These are phyloP conservation scores for Drosophila sordidula DNA, from an alignment of 2,888 invertebrate genomes.

Conservation along the genomic window DNA sequence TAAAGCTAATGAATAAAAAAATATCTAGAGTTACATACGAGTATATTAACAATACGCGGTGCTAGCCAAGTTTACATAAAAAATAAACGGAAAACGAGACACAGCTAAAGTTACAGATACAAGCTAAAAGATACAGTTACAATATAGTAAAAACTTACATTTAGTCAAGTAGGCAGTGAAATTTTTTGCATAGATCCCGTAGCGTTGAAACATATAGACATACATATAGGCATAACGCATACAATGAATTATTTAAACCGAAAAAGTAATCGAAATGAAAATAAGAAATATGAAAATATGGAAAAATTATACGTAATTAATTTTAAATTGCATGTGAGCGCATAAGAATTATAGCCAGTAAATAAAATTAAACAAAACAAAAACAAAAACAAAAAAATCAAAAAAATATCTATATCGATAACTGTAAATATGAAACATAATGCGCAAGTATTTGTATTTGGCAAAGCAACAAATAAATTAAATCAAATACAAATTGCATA, in stretches of 20 bases:
- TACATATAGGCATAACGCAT: slow-evolving; percentile 3
- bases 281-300: slow-evolving; percentile 26
- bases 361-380: slow-evolving; percentile 4
- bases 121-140: slow-evolving; percentile 21
- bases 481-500: slow-evolving; percentile 57
- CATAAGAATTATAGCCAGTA: slow-evolving; percentile 17
- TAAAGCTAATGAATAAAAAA: slow-evolving; percentile 29
- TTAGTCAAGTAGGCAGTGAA: slow-evolving; percentile 58
- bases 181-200: slow-evolving; percentile 67
- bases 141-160: slow-evolving; percentile 21
- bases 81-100: slow-evolving; percentile 28
- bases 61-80: slow-evolving; percentile 63
- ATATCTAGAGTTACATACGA: slow-evolving; percentile 28
- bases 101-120: slow-evolving; percentile 23
- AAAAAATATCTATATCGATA: slow-evolving; percentile 27
- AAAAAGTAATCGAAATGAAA: slow-evolving; percentile 23
- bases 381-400: slow-evolving; percentile 6
- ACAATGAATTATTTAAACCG: slow-evolving; percentile 7
- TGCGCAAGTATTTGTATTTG: slow-evolving; percentile 36
- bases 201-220: slow-evolving; percentile 36
- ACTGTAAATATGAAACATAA: slow-evolving; percentile 49
- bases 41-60: slow-evolving; percentile 63
- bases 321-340: slow-evolving; percentile 54
- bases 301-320: slow-evolving; percentile 67
- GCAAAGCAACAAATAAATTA: slow-evolving; percentile 30